phyloP scores from a whole-genome alignment of 2,888 invertebrate species.

The Glyphotaelius pellucidus region DNA sequence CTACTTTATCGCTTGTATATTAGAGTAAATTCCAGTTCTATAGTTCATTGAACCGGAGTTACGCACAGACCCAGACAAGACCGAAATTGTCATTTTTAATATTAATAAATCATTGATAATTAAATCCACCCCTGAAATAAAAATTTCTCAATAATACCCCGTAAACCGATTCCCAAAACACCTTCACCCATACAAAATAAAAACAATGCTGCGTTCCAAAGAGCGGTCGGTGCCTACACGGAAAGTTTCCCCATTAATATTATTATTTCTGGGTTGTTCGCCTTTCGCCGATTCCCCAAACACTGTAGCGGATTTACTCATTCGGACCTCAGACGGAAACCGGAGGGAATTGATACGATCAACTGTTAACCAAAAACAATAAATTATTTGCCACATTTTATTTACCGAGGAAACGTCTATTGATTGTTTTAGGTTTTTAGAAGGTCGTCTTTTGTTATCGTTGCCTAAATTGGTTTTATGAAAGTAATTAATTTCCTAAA shows the following conservation, averaged over 20 bases:
- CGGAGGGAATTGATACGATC: conserved; percentile 5
- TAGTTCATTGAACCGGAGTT: no score
- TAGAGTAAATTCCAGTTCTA: no score
- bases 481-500: no score
- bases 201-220: not conserved
- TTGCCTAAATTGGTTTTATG: not conserved
- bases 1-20: no score
- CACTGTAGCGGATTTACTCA: not conserved
- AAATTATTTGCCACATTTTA: not conserved
- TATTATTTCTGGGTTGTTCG: not conserved
- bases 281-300: not conserved
- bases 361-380: conserved; percentile 12
- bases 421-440: not conserved
- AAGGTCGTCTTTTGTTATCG: not conserved
- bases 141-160: not conserved
- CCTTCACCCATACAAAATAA: not conserved
- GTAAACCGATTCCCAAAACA: conserved; percentile 14
- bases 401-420: not conserved
- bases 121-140: not conserved
- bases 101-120: not conserved
- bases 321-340: not conserved
- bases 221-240: not conserved
- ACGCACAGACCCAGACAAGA: no score
- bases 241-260: conserved; percentile 4
- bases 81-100: no score